These are phyloP conservation scores for Hemibates koningsi DNA, from an alignment of 2,113 vertebrate species.

Conservation along the genomic window DNA sequence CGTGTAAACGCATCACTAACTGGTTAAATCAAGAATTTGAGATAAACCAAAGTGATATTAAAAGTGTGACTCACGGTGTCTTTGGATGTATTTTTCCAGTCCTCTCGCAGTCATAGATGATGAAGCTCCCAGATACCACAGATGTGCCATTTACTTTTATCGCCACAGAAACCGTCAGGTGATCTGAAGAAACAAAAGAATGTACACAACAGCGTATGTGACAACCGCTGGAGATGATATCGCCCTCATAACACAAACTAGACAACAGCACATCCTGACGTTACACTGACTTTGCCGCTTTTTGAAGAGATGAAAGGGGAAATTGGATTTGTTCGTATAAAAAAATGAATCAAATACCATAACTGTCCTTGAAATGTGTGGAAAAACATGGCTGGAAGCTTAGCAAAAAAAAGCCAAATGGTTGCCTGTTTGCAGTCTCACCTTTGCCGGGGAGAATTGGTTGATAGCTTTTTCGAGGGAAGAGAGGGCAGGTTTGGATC, in stretches of 20 bases:
- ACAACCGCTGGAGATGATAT: neutral
- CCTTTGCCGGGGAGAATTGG: conserved; percentile 75
- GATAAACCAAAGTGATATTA: neutral
- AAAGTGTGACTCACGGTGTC: conserved; percentile 78
- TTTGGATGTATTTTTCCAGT: conserved; percentile 78
- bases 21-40: neutral
- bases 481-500: conserved; percentile 86
- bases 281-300: neutral
- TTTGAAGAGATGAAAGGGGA: conserved; percentile 15
- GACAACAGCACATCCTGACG: neutral
- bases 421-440: conserved; percentile 41
- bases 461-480: conserved; percentile 76
- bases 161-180: conserved; percentile 78
- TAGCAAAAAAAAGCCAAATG: neutral
- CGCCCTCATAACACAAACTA: conserved; percentile 13
- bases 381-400: neutral
- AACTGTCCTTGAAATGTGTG: neutral
- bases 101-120: conserved; percentile 89
- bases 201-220: neutral
- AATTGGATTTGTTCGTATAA: conserved; percentile 20
- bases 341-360: neutral
- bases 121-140: conserved; percentile 84
- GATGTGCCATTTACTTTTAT: conserved; percentile 81
- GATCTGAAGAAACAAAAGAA: conserved; percentile 77
- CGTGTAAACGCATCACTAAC: neutral